phyloP scores from a whole-genome alignment of 2,113 vertebrate species.

The Phasianus colchicus region DNA sequence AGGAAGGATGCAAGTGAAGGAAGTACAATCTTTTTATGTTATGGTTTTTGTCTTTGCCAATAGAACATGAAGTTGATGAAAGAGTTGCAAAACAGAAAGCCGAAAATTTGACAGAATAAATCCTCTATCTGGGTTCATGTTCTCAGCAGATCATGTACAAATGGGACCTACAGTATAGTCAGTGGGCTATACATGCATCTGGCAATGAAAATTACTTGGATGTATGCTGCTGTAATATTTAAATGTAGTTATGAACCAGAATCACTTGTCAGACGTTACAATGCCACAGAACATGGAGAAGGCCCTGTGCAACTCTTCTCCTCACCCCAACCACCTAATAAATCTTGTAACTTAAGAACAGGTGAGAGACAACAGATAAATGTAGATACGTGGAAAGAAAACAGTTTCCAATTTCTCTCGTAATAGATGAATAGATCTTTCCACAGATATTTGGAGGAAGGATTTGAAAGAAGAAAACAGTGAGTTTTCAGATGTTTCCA shows the following conservation, averaged over 20 bases:
- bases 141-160: not conserved
- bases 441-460: not conserved
- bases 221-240: not conserved
- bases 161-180: not conserved
- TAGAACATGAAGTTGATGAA: not conserved
- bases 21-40: not conserved
- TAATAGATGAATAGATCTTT: not conserved
- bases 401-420: not conserved
- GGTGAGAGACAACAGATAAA: not conserved
- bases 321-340: not conserved
- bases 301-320: not conserved
- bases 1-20: not conserved
- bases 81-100: not conserved
- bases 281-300: not conserved
- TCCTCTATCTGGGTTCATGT: not conserved
- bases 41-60: not conserved
- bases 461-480: not conserved
- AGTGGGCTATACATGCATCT: not conserved
- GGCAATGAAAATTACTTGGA: not conserved
- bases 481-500: not conserved
- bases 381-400: not conserved
- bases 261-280: not conserved
- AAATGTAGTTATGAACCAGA: not conserved
- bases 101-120: not conserved
- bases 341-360: not conserved